Evolutionary conservation across 2,113 vertebrate genomes (phyloP).

Genomic region (Numida meleagris): DNA sequence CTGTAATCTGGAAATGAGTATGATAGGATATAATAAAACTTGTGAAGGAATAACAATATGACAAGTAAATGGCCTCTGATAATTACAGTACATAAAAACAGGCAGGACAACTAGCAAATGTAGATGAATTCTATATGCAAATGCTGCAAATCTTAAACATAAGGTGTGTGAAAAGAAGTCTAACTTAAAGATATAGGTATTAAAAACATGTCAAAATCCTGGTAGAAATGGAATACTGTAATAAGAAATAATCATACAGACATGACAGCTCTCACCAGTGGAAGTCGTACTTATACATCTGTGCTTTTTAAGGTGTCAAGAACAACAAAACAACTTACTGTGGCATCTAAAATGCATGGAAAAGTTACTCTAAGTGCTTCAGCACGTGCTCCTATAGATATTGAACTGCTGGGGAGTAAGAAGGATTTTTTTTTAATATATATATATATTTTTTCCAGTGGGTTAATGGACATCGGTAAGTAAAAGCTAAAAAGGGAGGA

Average conservation of each 20-base stretch:
- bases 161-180: background rate
- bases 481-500: background rate
- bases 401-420: background rate
- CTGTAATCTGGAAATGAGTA: background rate
- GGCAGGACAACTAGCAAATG: background rate
- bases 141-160: background rate
- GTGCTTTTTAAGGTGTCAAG: background rate
- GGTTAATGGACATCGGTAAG: background rate
- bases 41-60: background rate
- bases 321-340: background rate
- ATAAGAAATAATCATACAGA: background rate
- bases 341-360: background rate
- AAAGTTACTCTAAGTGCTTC: background rate
- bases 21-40: background rate
- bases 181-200: background rate
- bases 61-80: background rate
- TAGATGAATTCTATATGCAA: background rate
- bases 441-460: background rate
- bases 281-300: background rate
- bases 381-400: background rate
- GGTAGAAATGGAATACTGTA: background rate
- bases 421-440: rapidly evolving
- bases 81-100: background rate
- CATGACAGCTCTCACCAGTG: background rate
- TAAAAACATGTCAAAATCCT: background rate